Conservation (phyloP, 1,140 invertebrate species). For the Oryctes rhinoceros region DNA sequence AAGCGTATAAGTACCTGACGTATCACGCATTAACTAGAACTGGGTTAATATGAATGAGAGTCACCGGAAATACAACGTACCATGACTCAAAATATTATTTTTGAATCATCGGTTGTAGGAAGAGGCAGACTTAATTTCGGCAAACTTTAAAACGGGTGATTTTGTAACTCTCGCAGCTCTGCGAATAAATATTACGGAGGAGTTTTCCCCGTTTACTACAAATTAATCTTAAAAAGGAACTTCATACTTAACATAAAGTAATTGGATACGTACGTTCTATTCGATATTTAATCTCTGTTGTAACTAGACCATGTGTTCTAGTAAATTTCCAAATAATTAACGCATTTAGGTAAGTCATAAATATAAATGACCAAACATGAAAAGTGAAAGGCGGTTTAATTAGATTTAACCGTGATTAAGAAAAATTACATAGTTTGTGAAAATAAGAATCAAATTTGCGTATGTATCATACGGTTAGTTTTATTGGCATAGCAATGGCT, state of each 20-base stretch:
- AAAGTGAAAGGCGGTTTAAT: slow-evolving; percentile 31
- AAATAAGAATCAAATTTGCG: neutral
- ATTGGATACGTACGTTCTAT: neutral
- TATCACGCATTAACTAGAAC: neutral
- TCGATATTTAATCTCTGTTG: neutral
- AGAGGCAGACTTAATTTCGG: neutral
- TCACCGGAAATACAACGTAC: slow-evolving; percentile 7
- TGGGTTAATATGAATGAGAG: slow-evolving; percentile 30
- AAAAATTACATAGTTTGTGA: neutral
- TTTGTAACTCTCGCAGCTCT: too few relatives aligned
- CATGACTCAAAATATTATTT: slow-evolving; percentile 36
- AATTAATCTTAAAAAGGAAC: too few relatives aligned
- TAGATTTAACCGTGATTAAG: neutral
- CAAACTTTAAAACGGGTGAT: neutral
- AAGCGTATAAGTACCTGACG: neutral
- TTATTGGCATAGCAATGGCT: too few relatives aligned
- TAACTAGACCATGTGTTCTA: slow-evolving; percentile 1
- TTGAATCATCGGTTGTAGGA: neutral
- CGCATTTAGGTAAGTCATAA: neutral
- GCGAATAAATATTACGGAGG: neutral
- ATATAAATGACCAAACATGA: slow-evolving; percentile 10
- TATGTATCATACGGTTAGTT: too few relatives aligned
- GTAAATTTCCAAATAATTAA: slow-evolving; percentile 18
- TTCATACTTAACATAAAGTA: too few relatives aligned
- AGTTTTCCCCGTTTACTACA: too few relatives aligned